Evolutionary conservation across 2,113 vertebrate genomes (phyloP), one percentile per base, ranked within the genome.

Genomic region (Hippocampus mohnikei): DNA sequence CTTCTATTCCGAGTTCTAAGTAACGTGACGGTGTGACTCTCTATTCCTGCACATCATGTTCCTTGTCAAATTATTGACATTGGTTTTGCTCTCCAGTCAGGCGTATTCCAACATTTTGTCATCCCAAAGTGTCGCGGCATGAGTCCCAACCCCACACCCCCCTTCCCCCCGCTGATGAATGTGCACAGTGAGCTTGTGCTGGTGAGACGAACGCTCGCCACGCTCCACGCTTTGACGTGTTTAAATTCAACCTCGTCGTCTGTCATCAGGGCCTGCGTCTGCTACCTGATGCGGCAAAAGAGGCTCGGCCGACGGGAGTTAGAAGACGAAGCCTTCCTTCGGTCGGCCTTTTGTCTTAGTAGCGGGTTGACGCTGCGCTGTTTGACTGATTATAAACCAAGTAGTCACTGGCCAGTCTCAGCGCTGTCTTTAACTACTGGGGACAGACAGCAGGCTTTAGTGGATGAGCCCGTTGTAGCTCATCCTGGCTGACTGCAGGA

Each of bases 321-420:
- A 82, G 67, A 75, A 74, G 80, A 56, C 37, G 40, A 55, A 68
- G 2, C 5, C 58, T 29, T 59, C 12, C 56, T 59, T 29, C 13
- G 56, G 27, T 29, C 58, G 7, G 11, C 23, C 55, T 58, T 27
- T 58, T 58, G 12, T 25, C 55, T 5, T 60, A 83, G 25, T 40
- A 53, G 52, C 75, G 62, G 66, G 67, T 56, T 56, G 52, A 73
- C 69, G 74, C 79, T 74, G 73, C 71, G 77, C 83, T 85, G 88
- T 90, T 88, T 92, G 92, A 92, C 84, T 88, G 87, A 92, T 92
- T 91, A 88, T 92, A 93, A 92, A 93, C 92, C 86, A 78, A 60
- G 80, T 63, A 33, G 83, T 84, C 78, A 76, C 91, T 93, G 92
- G 87, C 85, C 87, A 89, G 79, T 91, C 77, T 93, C 92, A 92